Evolutionary conservation across 2,113 vertebrate species (phyloP).

Genomic region (Maccullochella peelii): DNA sequence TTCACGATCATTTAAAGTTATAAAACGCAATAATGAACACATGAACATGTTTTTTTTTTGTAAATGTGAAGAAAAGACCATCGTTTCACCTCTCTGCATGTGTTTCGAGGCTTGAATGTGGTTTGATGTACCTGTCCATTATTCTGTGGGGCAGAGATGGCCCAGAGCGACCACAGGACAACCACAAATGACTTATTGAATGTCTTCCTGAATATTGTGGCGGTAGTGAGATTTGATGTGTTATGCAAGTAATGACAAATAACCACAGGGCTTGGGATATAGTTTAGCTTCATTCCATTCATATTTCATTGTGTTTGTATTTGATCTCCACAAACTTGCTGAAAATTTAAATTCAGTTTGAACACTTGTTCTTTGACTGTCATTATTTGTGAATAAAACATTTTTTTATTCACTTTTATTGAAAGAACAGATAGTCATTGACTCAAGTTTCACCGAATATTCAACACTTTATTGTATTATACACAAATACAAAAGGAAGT

Average conservation of each 20-base stretch:
- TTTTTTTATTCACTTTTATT: too few relatives aligned
- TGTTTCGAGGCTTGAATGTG: background rate
- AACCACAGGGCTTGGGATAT: background rate
- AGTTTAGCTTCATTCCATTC: background rate
- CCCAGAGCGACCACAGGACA: background rate
- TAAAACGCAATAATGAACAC: background rate
- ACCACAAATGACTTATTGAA: background rate
- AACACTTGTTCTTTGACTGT: too few relatives aligned
- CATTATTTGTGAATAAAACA: background rate
- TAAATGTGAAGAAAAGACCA: background rate
- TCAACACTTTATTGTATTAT: too few relatives aligned
- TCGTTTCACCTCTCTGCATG: background rate
- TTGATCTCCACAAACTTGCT: background rate
- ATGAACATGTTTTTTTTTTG: background rate
- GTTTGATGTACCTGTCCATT: too few relatives aligned
- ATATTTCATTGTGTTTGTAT: slow-evolving; percentile 3
- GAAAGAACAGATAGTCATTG: background rate
- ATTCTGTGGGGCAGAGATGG: background rate
- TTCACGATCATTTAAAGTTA: background rate
- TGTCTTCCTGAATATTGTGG: background rate
- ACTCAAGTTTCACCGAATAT: too few relatives aligned
- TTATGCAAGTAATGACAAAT: background rate
- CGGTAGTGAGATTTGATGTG: background rate
- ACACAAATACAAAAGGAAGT: too few relatives aligned
- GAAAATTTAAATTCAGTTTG: too few relatives aligned